Percentiles rank a stretch among this genome's conserved stretches.
phyloP scores from a whole-genome alignment of 2,797 vertebrate species.

The Danio albolineatus region DNA sequence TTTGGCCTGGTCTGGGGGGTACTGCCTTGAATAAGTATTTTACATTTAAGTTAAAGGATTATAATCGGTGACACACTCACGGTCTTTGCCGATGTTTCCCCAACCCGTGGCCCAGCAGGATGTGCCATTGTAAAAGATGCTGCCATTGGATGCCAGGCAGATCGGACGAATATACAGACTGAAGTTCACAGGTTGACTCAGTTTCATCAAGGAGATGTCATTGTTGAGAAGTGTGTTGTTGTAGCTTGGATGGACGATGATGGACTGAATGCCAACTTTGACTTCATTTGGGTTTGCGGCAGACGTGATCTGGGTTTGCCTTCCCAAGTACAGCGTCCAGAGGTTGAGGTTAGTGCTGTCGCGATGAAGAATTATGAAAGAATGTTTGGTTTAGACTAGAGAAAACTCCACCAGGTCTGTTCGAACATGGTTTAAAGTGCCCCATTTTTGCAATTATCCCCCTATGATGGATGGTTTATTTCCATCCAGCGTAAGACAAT shows the following conservation, averaged over 20 bases:
- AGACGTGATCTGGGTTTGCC: constrained; percentile 58
- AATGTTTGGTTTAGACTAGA: background rate
- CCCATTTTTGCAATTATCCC: too few species aligned
- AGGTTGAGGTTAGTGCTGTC: background rate
- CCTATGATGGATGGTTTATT: too few species aligned
- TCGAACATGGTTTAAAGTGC: too few species aligned
- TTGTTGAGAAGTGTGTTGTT: constrained; percentile 58
- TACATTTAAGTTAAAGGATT: background rate
- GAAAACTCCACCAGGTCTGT: background rate
- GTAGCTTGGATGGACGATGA: constrained; percentile 69
- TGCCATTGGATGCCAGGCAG: constrained; percentile 76
- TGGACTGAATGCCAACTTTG: background rate
- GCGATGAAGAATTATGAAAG: background rate
- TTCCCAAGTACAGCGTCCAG: constrained; percentile 68
- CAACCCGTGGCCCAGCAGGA: constrained; percentile 75
- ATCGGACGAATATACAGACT: constrained; percentile 75
- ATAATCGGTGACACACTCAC: constrained; percentile 56
- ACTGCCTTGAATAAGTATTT: too few species aligned
- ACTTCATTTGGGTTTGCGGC: constrained; percentile 63
- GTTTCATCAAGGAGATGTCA: constrained; percentile 73
- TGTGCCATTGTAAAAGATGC: constrained; percentile 64
- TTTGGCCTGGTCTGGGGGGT: too few species aligned
- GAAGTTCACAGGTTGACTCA: constrained; percentile 67
- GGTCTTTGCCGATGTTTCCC: constrained; percentile 55
- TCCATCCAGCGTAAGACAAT: too few species aligned